Evolutionary conservation across 2,113 vertebrate species (phyloP).

Genomic region (Aptenodytes forsteri): DNA sequence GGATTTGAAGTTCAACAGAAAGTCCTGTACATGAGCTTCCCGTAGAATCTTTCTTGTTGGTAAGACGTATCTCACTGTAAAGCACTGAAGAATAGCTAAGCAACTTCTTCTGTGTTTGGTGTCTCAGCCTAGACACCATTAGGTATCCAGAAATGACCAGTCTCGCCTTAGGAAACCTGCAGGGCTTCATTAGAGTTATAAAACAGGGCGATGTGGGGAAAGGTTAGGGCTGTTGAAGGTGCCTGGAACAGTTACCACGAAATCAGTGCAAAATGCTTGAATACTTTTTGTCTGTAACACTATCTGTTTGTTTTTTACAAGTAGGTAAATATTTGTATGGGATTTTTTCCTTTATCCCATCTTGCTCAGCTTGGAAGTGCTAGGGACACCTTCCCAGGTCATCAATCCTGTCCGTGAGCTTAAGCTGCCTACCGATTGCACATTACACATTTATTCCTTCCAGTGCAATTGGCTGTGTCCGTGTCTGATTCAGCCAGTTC

Average conservation of each 20-base stretch:
- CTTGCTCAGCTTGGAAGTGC: background rate
- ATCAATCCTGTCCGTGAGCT: background rate
- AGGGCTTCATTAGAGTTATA: background rate
- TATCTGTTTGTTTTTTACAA: background rate
- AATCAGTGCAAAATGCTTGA: background rate
- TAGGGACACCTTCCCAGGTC: background rate
- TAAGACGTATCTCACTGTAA: background rate
- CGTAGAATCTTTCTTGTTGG: background rate
- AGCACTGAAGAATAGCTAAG: background rate
- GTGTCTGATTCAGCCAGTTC: background rate
- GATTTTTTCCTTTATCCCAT: background rate
- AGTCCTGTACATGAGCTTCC: background rate
- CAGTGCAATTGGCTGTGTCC: background rate
- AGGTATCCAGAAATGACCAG: background rate
- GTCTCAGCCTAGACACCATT: background rate
- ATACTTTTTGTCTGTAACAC: background rate
- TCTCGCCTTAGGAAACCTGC: background rate
- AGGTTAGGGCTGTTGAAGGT: background rate
- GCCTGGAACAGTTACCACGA: background rate
- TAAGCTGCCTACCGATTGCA: background rate
- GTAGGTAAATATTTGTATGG: background rate
- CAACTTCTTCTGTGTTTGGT: background rate
- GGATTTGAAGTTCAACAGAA: background rate
- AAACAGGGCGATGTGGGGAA: background rate
- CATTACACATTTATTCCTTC: background rate